phyloP scores from a whole-genome alignment of 23 tunicate species.

The Trididemnum miniatum region DNA sequence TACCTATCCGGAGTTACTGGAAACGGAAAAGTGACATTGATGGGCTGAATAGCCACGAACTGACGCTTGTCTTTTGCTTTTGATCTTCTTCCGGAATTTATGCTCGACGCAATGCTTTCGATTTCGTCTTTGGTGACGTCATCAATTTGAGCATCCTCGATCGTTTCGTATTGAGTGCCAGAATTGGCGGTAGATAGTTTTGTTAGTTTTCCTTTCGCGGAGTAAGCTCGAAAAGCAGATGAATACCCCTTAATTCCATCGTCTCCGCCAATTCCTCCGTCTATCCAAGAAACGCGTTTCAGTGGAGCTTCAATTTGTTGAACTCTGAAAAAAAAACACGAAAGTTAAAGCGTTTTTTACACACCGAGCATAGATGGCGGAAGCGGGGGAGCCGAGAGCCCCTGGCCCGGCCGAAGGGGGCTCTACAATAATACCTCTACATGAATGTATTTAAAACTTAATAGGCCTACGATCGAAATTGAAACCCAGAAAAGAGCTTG shows the following conservation, averaged over 20 bases:
- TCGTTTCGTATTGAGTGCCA: slow-evolving; percentile 42
- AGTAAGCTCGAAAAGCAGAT: slow-evolving; percentile 20
- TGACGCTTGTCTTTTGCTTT: slow-evolving; percentile 1
- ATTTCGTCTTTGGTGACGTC: not conserved
- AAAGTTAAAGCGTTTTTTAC: too few species aligned
- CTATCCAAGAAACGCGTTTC: slow-evolving; percentile 63
- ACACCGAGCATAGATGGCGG: too few species aligned
- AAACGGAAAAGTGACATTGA: slow-evolving; percentile 53
- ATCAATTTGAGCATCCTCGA: not conserved
- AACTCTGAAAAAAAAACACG: not conserved
- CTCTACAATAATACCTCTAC: too few species aligned
- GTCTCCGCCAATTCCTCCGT: slow-evolving; percentile 55
- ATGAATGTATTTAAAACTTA: too few species aligned
- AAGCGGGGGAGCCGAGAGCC: too few species aligned
- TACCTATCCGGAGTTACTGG: slow-evolving; percentile 34
- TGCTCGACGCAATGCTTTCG: not conserved
- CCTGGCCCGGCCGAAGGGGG: too few species aligned
- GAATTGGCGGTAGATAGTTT: not conserved
- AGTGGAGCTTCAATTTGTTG: slow-evolving; percentile 41
- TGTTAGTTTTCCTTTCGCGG: not conserved
- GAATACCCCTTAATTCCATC: slow-evolving; percentile 40
- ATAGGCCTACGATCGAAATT: too few species aligned
- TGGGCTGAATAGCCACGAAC: slow-evolving; percentile 13
- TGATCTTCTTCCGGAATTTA: not conserved
- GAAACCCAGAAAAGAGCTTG: too few species aligned